These are phyloP conservation scores for Mystacornis crossleyi DNA, from an alignment of 2,113 vertebrate species.

Conservation along the genomic window DNA sequence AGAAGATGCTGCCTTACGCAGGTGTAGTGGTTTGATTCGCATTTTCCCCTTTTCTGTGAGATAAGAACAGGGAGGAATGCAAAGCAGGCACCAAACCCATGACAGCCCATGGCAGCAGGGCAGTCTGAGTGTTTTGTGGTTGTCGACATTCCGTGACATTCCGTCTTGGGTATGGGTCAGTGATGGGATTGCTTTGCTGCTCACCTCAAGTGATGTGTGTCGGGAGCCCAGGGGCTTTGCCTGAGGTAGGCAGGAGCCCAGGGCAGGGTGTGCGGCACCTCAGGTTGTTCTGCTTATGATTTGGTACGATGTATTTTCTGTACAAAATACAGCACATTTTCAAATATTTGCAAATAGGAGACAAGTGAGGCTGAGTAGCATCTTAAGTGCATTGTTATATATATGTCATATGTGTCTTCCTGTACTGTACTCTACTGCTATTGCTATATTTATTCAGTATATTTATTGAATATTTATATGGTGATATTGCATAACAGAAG, in stretches of 20 bases:
- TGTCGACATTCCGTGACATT: rapidly evolving
- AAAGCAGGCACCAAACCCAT: too few relatives aligned
- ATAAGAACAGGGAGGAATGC: too few relatives aligned
- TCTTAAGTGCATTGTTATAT: neutral
- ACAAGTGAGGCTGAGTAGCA: neutral
- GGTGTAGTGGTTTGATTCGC: too few relatives aligned
- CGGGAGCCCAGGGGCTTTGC: rapidly evolving
- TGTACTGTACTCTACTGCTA: neutral
- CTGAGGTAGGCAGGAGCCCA: neutral
- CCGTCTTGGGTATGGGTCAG: rapidly evolving
- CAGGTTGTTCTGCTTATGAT: rapidly evolving
- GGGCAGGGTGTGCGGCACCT: neutral
- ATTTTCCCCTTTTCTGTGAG: too few relatives aligned
- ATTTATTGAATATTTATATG: neutral
- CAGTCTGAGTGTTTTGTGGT: neutral
- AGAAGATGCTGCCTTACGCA: neutral
- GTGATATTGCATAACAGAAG: neutral
- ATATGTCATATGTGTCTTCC: neutral
- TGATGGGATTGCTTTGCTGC: neutral
- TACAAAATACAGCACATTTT: neutral
- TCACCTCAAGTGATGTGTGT: rapidly evolving
- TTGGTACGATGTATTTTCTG: rapidly evolving
- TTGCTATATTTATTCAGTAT: neutral
- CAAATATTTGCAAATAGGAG: neutral
- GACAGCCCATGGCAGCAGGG: too few relatives aligned